Evolutionary conservation across 1,140 invertebrate species (phyloP).

Genomic region (Cydia fagiglandana): DNA sequence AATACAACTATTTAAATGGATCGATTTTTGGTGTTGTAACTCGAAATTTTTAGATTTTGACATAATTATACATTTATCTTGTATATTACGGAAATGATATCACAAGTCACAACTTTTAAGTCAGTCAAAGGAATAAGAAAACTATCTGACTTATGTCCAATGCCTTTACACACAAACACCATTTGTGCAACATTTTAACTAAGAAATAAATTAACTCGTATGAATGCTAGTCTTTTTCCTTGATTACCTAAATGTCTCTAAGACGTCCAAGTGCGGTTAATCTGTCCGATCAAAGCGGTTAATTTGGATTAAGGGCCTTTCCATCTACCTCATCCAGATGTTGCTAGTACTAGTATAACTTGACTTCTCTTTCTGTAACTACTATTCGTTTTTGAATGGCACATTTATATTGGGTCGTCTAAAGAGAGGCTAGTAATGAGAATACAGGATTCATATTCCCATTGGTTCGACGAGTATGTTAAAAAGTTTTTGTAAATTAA

Average conservation of each 20-base stretch:
- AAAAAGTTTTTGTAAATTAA: too few relatives aligned
- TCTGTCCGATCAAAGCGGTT: slow-evolving; percentile 25
- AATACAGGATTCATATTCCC: too few relatives aligned
- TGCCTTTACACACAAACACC: not conserved
- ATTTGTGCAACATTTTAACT: not conserved
- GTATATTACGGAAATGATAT: too few relatives aligned
- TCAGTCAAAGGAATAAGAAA: too few relatives aligned
- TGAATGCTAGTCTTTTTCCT: slow-evolving; percentile 5
- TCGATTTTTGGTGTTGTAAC: too few relatives aligned
- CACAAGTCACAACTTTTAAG: too few relatives aligned
- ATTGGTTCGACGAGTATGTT: too few relatives aligned
- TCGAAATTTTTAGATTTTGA: too few relatives aligned
- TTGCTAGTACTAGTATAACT: not conserved
- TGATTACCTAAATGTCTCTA: slow-evolving; percentile 21
- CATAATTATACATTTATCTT: too few relatives aligned
- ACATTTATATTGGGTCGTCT: not conserved
- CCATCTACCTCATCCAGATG: not conserved
- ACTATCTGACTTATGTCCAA: too few relatives aligned
- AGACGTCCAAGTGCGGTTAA: slow-evolving; percentile 15
- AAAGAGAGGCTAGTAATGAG: not conserved
- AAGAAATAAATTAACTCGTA: not conserved
- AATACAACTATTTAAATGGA: too few relatives aligned
- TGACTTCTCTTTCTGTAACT: not conserved
- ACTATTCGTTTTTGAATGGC: not conserved
- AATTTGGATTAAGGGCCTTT: slow-evolving; percentile 26